phyloP scores from a whole-genome alignment of 2,113 vertebrate genomes.

The Zosterops pallidus region DNA sequence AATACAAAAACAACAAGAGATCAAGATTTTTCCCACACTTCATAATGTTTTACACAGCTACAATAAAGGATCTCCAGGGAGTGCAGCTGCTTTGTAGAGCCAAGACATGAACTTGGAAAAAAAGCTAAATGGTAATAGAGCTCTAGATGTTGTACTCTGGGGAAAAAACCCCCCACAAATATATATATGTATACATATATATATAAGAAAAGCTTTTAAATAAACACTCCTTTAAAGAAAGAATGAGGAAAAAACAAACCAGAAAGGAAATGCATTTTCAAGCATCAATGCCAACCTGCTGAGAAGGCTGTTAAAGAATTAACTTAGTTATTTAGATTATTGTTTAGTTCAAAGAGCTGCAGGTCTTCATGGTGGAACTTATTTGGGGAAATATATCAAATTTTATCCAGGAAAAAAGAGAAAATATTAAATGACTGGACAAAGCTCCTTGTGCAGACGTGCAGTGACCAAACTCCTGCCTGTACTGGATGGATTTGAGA shows the following conservation, averaged over 20 bases:
- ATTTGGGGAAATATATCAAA: not conserved
- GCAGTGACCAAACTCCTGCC: not conserved
- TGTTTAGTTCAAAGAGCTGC: not conserved
- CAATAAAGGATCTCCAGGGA: constrained; percentile 12
- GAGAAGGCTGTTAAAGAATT: not conserved
- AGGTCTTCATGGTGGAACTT: not conserved
- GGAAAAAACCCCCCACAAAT: not conserved
- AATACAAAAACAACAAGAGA: not conserved
- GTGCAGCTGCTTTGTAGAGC: not conserved
- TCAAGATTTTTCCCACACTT: constrained; percentile 38
- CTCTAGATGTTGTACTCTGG: not conserved
- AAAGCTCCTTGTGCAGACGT: not conserved
- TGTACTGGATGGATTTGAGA: not conserved
- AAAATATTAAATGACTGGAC: not conserved
- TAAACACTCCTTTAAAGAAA: not conserved
- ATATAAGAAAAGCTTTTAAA: not conserved
- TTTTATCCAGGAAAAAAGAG: not conserved
- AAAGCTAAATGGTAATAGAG: not conserved
- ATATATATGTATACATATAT: not conserved
- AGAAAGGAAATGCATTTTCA: constrained; percentile 6
- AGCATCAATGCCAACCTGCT: not conserved
- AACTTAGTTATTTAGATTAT: not conserved
- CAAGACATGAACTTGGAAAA: not conserved
- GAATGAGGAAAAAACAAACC: not conserved
- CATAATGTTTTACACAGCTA: not conserved